Percentiles rank a stretch among this genome's conserved stretches.
Evolutionary conservation across 2,888 invertebrate genomes (phyloP).

Genomic region (Chironomus tentans): DNA sequence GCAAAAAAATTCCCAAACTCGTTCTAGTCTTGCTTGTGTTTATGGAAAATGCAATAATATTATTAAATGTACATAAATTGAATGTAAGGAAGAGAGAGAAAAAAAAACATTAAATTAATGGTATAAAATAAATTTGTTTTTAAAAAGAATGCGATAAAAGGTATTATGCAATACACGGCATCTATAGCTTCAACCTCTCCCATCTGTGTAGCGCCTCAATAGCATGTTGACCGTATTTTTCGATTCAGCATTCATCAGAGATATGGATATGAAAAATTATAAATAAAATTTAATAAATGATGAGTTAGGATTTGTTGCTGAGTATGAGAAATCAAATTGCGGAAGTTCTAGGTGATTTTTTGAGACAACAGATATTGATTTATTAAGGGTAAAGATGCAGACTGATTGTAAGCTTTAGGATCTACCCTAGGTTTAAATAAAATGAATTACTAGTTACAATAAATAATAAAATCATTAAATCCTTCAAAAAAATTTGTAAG

Average conservation of each 20-base stretch:
- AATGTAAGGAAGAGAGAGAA: conserved; percentile 6
- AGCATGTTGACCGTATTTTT: conserved; percentile 11
- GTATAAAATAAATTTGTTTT: conserved; percentile 2
- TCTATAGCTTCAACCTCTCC: background rate
- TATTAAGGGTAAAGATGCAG: no score
- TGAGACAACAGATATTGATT: no score
- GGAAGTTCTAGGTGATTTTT: background rate
- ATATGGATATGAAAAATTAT: background rate
- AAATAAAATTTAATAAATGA: background rate
- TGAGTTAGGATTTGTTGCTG: no score
- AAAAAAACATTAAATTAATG: conserved; percentile 18
- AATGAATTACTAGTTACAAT: no score
- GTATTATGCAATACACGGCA: conserved; percentile 7
- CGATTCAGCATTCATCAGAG: background rate
- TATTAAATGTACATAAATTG: background rate
- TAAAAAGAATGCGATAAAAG: conserved; percentile 1
- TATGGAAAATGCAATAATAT: no score
- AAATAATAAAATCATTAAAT: no score
- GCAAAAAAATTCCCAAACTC: conserved; percentile 1
- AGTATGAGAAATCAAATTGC: background rate
- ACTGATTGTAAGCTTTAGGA: no score
- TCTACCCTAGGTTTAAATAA: no score
- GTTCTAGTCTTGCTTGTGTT: background rate
- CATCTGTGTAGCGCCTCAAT: conserved; percentile 6
- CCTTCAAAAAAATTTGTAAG: no score